A percentile compares a stretch with the other conserved stretches of the same genome.
Evolutionary conservation across 1,140 invertebrate genomes (phyloP).

Genomic region (Bombus consobrinus): DNA sequence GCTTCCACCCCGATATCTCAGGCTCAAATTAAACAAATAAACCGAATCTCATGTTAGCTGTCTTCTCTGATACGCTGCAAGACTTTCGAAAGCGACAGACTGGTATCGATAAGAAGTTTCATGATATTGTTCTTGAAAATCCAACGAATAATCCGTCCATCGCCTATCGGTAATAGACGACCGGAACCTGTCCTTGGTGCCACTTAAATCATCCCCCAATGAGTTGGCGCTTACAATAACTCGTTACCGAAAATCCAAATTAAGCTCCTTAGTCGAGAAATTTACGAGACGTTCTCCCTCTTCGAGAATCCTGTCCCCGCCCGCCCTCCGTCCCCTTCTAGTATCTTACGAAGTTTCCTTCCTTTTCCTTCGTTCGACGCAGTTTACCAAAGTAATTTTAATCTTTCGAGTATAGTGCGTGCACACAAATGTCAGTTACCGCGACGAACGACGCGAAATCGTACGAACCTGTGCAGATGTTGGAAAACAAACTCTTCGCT

Average conservation of each 20-base stretch:
- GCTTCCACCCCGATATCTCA: not conserved
- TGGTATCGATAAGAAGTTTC: not conserved
- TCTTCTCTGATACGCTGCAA: not conserved
- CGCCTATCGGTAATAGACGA: constrained; percentile 62
- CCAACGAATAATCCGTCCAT: constrained; percentile 62
- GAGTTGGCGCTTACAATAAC: constrained; percentile 79
- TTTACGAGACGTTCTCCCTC: constrained; percentile 77
- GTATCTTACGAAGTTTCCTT: constrained; percentile 19
- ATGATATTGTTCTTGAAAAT: constrained; percentile 41
- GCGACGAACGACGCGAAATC: not conserved
- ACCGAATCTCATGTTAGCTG: not conserved
- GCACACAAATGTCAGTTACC: constrained; percentile 42
- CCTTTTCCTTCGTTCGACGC: constrained; percentile 52
- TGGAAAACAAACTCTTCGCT: constrained; percentile 46
- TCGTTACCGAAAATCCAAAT: constrained; percentile 82
- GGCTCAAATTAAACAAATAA: constrained; percentile 3
- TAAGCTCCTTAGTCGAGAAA: constrained; percentile 83
- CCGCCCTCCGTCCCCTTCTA: constrained; percentile 9
- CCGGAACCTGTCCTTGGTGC: constrained; percentile 63
- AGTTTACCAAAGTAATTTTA: constrained; percentile 82
- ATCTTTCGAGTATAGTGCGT: constrained; percentile 74
- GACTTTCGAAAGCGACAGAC: constrained; percentile 37
- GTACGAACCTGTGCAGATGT: constrained; percentile 17
- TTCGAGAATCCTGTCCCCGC: not conserved
- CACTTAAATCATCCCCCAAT: constrained; percentile 73